Evolutionary conservation across 2,797 vertebrate genomes (phyloP).

Genomic region (Centropyge bicolor): DNA sequence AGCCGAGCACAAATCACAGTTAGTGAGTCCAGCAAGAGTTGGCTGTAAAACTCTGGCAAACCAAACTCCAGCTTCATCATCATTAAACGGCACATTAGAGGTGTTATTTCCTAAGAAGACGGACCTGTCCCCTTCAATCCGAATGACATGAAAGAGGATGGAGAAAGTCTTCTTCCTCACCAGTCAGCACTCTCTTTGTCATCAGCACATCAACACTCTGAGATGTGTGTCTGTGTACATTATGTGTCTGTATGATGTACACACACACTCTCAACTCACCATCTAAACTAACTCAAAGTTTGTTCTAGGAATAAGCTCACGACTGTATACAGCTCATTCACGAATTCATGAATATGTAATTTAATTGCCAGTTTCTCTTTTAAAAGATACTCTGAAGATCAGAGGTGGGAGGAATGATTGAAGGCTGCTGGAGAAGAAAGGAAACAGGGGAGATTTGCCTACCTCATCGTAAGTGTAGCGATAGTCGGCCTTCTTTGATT

Average conservation of each 20-base stretch:
- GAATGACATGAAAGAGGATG: conserved; percentile 23
- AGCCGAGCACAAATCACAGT: conserved; percentile 7
- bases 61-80: conserved; percentile 21
- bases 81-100: conserved; percentile 33
- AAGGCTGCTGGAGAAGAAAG: conserved; percentile 52
- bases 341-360: conserved; percentile 73
- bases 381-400: conserved; percentile 47
- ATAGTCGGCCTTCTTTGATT: conserved; percentile 99
- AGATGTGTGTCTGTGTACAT: not conserved
- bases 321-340: conserved; percentile 38
- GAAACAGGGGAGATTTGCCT: conserved; percentile 74
- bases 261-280: conserved; percentile 10
- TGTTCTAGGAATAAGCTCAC: conserved; percentile 25
- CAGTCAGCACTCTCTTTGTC: conserved; percentile 25
- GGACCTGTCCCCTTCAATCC: conserved; percentile 3
- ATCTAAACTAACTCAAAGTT: conserved; percentile 26
- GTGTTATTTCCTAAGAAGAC: conserved; percentile 13
- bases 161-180: not conserved
- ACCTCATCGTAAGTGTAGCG: conserved; percentile 99
- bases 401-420: conserved; percentile 43
- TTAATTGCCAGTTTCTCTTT: conserved; percentile 58
- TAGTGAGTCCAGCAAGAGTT: conserved; percentile 6
- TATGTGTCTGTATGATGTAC: not conserved
- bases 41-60: conserved; percentile 26
- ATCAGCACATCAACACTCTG: conserved; percentile 5